phyloP scores from a whole-genome alignment of 2,113 vertebrate species.

The Martes martes region DNA sequence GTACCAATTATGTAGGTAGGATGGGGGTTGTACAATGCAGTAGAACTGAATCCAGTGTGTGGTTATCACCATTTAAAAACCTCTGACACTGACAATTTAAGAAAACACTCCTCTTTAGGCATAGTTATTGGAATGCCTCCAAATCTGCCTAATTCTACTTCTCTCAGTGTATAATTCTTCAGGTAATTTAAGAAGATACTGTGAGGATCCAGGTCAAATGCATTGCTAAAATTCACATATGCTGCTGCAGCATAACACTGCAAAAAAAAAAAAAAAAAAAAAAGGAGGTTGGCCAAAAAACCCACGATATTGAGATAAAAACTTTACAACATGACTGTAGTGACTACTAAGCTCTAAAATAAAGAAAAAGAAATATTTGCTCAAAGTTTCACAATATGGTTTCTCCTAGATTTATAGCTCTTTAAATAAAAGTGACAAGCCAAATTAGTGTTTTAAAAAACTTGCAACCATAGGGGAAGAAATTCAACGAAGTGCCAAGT shows the following conservation, averaged over 20 bases:
- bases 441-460: slow-evolving; percentile 46
- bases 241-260: neutral
- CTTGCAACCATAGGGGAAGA: neutral
- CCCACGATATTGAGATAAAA: neutral
- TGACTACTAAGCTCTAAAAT: slow-evolving; percentile 21
- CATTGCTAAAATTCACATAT: neutral
- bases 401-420: slow-evolving; percentile 9
- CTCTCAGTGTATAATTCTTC: neutral
- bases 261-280: neutral
- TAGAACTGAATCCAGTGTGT: neutral
- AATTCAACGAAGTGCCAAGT: slow-evolving; percentile 38
- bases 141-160: neutral
- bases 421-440: slow-evolving; percentile 53
- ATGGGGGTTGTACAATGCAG: too few species aligned
- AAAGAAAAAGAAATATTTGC: slow-evolving; percentile 36
- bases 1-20: neutral
- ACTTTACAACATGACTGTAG: neutral
- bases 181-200: neutral
- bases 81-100: neutral
- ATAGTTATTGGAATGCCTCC: neutral
- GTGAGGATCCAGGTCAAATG: neutral
- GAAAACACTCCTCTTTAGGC: neutral
- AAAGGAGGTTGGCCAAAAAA: neutral
- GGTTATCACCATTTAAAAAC: neutral
- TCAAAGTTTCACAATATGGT: neutral